Evolutionary conservation across 2,113 vertebrate species (phyloP).

Genomic region (Bufo gargarizans): DNA sequence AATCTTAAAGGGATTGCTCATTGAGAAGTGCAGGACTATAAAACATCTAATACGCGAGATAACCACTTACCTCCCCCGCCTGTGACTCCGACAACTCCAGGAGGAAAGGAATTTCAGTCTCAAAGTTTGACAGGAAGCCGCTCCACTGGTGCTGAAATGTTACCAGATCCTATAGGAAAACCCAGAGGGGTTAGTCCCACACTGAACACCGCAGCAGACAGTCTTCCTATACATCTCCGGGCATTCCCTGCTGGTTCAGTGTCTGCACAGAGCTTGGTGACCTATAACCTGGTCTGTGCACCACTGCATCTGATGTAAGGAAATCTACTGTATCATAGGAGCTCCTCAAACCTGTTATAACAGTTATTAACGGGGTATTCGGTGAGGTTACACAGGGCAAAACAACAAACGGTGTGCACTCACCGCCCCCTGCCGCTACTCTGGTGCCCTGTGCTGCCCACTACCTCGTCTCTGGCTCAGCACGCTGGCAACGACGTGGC

Average conservation of each 20-base stretch:
- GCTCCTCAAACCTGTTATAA: too few relatives aligned
- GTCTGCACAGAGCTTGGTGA: neutral
- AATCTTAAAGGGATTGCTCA: too few relatives aligned
- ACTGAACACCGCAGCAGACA: neutral
- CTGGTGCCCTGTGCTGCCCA: too few relatives aligned
- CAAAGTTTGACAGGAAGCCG: constrained; percentile 87
- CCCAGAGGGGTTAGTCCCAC: neutral
- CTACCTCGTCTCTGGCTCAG: too few relatives aligned
- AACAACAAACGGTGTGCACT: too few relatives aligned
- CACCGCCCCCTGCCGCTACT: too few relatives aligned
- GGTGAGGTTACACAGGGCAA: too few relatives aligned
- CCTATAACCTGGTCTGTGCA: neutral
- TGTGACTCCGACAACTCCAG: constrained; percentile 94
- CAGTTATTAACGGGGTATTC: too few relatives aligned
- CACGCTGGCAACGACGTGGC: too few relatives aligned
- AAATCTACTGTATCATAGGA: too few relatives aligned
- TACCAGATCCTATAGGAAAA: constrained; percentile 78
- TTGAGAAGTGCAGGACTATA: too few relatives aligned
- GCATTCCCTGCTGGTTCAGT: neutral
- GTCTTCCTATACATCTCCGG: neutral
- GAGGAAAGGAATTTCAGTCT: constrained; percentile 91
- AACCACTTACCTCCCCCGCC: constrained; percentile 83
- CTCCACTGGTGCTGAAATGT: constrained; percentile 92
- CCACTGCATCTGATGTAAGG: too few relatives aligned
- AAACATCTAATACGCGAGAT: neutral